Evolutionary conservation across 2,797 vertebrate species (phyloP), one percentile per base, ranked within the genome.

Genomic region (Glyptemys insculpta): DNA sequence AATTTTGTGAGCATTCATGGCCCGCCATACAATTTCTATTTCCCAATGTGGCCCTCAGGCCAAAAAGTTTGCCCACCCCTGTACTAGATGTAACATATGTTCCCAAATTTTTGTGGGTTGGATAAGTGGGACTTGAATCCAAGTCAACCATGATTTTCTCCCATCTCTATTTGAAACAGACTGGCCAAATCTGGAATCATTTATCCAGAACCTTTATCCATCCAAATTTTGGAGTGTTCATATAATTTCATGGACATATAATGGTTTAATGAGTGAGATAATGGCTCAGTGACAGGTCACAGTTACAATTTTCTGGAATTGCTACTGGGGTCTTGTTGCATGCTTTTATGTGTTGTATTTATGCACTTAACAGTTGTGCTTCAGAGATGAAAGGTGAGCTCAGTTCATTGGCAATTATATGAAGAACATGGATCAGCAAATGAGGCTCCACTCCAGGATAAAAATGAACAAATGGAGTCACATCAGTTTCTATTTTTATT

Each of bases 401-500:
- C 85, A 91, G 54, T 34, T 83, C 31, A 79, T 6, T 23, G 6
- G 80, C 53, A 94, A 31, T 87, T 90, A 79, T 2, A 31, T 37
- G 78, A 87, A 93, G 83, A 93, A 94, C 86, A 85, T 0, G 0
- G 76, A 93, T 88, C 81, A 90, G 80, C 23, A 92, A 93, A 95
- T 68, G 21, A 82, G 95, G 81, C 62, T 90, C 83, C 87, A 47
- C 57, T 62, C 83, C 54, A 76, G 47, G 56, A 94, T 87, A 91
- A 91, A 95, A 96, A 95, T 12, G 11, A 92, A 85, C 29, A 34
- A 74, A 95, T 53, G 0, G 44, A 83, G 93, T 95, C 93, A 88
- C 41, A 92, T 93, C 90, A 53, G 21, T 89, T 97, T 96, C 98
- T 98, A 98, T 98, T 98, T 97, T 92, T 95, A 91, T 91, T 95